Base-by-base conservation (phyloP, 2,888 invertebrate species). In the Tetrapedia diversipes region DNA sequence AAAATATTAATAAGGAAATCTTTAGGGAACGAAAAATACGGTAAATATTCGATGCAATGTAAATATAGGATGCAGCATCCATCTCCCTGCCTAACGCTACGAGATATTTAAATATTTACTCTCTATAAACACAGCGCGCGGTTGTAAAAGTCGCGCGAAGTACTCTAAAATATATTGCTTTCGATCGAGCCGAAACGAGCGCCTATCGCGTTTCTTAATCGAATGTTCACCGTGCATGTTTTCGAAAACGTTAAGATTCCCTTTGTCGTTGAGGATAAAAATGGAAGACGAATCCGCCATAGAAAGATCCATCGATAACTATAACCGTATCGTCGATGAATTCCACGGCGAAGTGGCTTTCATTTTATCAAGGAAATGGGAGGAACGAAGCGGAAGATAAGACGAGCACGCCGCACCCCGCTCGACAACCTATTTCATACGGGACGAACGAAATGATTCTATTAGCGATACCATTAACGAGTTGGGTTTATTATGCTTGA, bases 391-490 rank as follows among this genome's bases (percentile, higher is more conserved):
- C 53, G 32, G 45, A 24, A 49, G 68, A 57, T 49, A 63, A 41
- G 53, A 11, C 45, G 39, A 27, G 43, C 73, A 67, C 63, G 73
- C 51, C 37, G 45, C 27, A 41, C 45, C 56, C 53, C 24, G 14
- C 19, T 71, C 79, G 73, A 74, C 69, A 79, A 81, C 54, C 61
- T 45, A 57, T 73, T 71, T 72, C 74, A 41, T 68, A 61, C 63
- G 65, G 63, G 84, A 78, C 79, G 78, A 78, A 86, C 83, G 80
- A 80, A 85, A 89, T 83, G 90, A 90, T 90, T 90, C 89, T 90
- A 90, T 90, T 90, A 90, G 88, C 89, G 88, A 89, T 89, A 89
- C 87, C 87, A 89, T 90, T 89, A 88, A 90, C 87, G 86, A 86
- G 88, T 85, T 74, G 79, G 80, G 82, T 90, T 90, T 89, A 89